phyloP scores from a whole-genome alignment of 64 coral and sea anemone genomes.

The Dendronephthya gigantea region DNA sequence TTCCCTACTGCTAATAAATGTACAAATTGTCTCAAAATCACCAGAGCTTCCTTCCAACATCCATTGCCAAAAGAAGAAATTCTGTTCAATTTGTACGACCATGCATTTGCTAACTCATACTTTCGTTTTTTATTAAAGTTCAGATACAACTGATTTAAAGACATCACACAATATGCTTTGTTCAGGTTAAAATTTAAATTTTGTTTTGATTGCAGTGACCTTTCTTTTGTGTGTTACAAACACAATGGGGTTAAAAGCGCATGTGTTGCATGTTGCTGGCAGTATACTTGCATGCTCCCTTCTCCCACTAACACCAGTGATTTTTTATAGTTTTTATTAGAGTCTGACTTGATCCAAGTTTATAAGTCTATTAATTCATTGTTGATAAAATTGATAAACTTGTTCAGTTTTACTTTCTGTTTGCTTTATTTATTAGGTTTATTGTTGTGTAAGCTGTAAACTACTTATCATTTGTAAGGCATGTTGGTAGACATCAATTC shows the following conservation, averaged over 20 bases:
- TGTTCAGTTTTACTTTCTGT: no score
- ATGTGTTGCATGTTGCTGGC: no score
- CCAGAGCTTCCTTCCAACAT: not conserved
- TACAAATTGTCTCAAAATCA: not conserved
- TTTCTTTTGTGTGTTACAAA: no score
- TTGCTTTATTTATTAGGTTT: no score
- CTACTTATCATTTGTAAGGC: not conserved
- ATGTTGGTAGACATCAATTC: not conserved
- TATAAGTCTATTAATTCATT: no score
- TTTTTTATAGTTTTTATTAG: no score
- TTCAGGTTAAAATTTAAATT: not conserved
- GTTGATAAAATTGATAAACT: no score
- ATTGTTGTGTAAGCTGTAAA: not conserved
- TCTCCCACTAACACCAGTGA: no score
- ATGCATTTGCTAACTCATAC: conserved; percentile 12
- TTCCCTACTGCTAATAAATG: conserved; percentile 14
- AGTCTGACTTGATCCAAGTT: no score
- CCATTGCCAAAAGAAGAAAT: not conserved
- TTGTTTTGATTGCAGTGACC: no score
- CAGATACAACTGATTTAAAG: not conserved
- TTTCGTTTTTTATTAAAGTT: not conserved
- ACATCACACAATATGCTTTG: not conserved
- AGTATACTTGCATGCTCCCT: no score
- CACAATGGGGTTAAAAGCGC: no score
- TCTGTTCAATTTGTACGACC: not conserved